Evolutionary conservation across 1,140 invertebrate species (phyloP).

Genomic region (Ceratina australensis): DNA sequence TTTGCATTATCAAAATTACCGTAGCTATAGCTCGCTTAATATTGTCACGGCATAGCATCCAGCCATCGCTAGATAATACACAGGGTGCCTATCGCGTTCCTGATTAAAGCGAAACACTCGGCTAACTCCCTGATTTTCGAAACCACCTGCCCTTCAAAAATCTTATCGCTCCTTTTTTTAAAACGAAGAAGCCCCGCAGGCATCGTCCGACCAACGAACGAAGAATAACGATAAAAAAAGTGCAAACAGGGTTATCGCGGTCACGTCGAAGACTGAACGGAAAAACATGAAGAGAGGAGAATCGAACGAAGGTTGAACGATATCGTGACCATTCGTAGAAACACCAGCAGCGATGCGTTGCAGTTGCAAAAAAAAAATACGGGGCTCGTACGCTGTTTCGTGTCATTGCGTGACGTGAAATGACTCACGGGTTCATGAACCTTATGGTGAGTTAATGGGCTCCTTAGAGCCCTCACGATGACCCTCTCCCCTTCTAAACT

Average conservation of each 20-base stretch:
- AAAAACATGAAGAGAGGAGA: conserved; percentile 17
- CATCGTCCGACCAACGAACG: neutral
- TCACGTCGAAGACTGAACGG: neutral
- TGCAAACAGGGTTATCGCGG: conserved; percentile 7
- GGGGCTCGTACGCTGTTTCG: conserved; percentile 36
- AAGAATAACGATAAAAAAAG: neutral
- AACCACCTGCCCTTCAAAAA: too few relatives aligned
- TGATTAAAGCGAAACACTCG: conserved; percentile 1
- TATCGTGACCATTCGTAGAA: conserved; percentile 26
- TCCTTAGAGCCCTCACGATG: conserved; percentile 1
- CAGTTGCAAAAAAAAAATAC: conserved; percentile 32
- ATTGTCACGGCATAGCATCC: conserved; percentile 12
- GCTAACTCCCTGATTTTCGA: too few relatives aligned
- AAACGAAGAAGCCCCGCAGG: too few relatives aligned
- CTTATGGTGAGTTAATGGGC: conserved; percentile 46
- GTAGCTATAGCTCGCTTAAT: conserved; percentile 27
- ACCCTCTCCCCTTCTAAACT: neutral
- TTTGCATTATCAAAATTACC: conserved; percentile 51
- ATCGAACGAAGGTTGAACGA: conserved; percentile 1
- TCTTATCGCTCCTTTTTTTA: too few relatives aligned
- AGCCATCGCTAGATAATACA: neutral
- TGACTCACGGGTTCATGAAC: conserved; percentile 63
- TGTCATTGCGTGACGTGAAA: conserved; percentile 62
- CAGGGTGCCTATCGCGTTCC: neutral
- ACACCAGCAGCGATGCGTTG: conserved; percentile 21